Conservation (phyloP, 30 jellyfish, hydroid and myxozoan species). For the Hydractinia echinata region DNA sequence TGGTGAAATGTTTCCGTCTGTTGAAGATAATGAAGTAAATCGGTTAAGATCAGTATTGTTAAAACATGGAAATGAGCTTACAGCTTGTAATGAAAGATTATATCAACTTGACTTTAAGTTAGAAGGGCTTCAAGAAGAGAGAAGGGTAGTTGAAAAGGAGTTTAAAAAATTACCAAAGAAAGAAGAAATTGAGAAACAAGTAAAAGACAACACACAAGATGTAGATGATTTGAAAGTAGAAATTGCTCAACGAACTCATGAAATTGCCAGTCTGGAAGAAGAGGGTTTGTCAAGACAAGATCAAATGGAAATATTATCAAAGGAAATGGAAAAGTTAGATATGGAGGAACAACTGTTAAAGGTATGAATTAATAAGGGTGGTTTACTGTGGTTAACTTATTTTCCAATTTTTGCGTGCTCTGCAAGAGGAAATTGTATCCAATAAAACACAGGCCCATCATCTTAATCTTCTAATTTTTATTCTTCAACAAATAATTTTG, state of each 20-base stretch:
- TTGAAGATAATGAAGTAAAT: constrained; percentile 84
- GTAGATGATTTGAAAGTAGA: constrained; percentile 71
- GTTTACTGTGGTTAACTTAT: too few relatives aligned
- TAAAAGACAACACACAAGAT: constrained; percentile 44
- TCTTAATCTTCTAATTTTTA: too few relatives aligned
- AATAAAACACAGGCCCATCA: too few relatives aligned
- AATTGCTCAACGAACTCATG: constrained; percentile 77
- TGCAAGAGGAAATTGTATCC: too few relatives aligned
- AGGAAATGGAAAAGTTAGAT: constrained; percentile 55
- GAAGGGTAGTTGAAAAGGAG: constrained; percentile 59
- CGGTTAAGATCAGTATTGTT: constrained; percentile 59
- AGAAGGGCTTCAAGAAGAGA: constrained; percentile 73
- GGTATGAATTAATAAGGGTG: constrained; percentile 24
- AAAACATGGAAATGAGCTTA: constrained; percentile 58
- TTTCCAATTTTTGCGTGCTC: too few relatives aligned
- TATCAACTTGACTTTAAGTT: constrained; percentile 53
- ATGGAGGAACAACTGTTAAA: constrained; percentile 55
- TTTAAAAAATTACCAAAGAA: constrained; percentile 64
- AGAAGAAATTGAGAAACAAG: constrained; percentile 71
- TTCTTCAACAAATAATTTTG: too few relatives aligned
- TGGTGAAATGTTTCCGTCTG: constrained; percentile 82
- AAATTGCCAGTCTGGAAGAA: constrained; percentile 62
- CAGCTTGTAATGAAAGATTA: constrained; percentile 71
- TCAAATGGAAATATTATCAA: constrained; percentile 31
- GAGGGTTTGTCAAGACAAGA: constrained; percentile 49